These are phyloP conservation scores for Tetragnatha montana DNA, from an alignment of 2,888 invertebrate genomes.

Conservation along the genomic window DNA sequence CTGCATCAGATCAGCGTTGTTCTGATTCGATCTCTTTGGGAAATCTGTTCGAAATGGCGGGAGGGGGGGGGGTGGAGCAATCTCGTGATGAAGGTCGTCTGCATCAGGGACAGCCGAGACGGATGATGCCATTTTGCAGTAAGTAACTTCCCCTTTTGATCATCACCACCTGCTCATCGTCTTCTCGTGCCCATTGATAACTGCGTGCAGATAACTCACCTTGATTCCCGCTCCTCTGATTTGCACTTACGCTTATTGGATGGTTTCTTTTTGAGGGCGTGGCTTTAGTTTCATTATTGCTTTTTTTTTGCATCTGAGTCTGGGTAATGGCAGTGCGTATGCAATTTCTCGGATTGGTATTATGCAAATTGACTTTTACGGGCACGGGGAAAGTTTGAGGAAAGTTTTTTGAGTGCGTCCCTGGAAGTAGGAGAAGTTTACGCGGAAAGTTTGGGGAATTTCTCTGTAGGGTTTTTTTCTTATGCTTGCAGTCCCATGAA, in stretches of 20 bases:
- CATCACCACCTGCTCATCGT: constrained; percentile 32
- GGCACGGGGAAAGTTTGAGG: too few relatives aligned
- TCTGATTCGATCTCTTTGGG: constrained; percentile 5
- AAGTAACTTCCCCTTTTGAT: constrained; percentile 29
- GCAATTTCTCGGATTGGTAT: too few relatives aligned
- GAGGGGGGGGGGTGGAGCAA: background rate
- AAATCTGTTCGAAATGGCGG: background rate
- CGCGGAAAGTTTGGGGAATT: too few relatives aligned
- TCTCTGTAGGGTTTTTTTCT: too few relatives aligned
- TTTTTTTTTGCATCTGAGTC: background rate
- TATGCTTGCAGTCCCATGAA: too few relatives aligned
- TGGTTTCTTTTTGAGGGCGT: background rate
- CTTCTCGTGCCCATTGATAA: background rate
- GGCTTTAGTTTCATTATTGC: background rate
- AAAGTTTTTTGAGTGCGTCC: too few relatives aligned
- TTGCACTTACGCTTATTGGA: background rate
- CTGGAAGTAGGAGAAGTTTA: too few relatives aligned
- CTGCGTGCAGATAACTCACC: background rate
- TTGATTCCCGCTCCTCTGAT: background rate
- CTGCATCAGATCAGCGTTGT: background rate
- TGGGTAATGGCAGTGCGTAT: too few relatives aligned
- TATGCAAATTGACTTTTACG: too few relatives aligned
- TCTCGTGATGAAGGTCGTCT: background rate
- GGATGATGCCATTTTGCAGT: constrained; percentile 19
- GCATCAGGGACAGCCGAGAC: constrained; percentile 9